Conservation (phyloP, 2,888 invertebrate species). For the Mantis religiosa region DNA sequence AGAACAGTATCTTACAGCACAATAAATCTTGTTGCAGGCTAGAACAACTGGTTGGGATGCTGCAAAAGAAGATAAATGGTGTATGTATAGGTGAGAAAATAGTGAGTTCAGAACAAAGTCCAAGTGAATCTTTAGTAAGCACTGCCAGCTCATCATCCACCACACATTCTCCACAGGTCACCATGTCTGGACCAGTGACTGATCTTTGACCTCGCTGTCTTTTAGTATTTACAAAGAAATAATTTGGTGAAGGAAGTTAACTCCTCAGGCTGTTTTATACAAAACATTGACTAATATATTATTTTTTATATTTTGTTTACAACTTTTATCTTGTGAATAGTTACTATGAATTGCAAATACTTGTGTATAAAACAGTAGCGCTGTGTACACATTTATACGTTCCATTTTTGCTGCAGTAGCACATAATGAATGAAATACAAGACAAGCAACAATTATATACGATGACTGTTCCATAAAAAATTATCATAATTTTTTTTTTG, state of each 20-base stretch:
- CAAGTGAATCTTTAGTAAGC: constrained; percentile 46
- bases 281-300: neutral
- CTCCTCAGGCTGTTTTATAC: neutral
- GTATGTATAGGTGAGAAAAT: constrained; percentile 42
- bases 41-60: constrained; percentile 55
- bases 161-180: constrained; percentile 45
- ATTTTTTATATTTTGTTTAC: neutral
- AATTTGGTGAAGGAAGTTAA: neutral
- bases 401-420: too few species aligned
- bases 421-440: too few species aligned
- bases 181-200: constrained; percentile 59
- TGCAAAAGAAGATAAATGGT: constrained; percentile 42
- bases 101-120: constrained; percentile 44
- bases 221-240: neutral
- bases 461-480: too few species aligned
- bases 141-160: constrained; percentile 11
- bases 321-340: neutral
- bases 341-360: neutral
- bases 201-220: constrained; percentile 45
- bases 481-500: too few species aligned
- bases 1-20: neutral
- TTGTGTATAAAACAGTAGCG: neutral
- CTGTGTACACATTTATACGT: neutral
- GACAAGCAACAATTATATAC: too few species aligned
- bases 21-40: constrained; percentile 44